Conservation (phyloP, 2,888 invertebrate genomes). For the Rhorus exstirpatorius region DNA sequence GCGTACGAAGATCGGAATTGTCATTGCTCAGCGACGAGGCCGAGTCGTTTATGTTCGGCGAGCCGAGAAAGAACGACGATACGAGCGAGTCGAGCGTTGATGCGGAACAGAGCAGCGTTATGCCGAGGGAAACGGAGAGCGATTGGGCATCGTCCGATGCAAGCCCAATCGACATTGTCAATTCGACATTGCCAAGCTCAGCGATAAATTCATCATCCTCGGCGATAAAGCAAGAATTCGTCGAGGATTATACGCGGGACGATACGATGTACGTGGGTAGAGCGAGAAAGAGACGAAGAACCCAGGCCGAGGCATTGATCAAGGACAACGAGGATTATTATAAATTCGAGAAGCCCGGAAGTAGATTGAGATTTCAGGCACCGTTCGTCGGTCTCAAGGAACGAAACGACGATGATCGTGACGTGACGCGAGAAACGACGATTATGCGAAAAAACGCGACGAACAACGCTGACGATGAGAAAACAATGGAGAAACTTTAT, state of each 20-base stretch:
- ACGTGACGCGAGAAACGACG: too few relatives aligned
- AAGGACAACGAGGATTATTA: constrained; percentile 89
- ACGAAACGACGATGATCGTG: constrained; percentile 56
- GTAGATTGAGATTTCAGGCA: constrained; percentile 86
- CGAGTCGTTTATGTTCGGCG: constrained; percentile 93
- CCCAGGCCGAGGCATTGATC: constrained; percentile 88
- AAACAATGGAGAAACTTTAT: constrained; percentile 75
- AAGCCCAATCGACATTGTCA: too few relatives aligned
- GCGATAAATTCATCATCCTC: constrained; percentile 67
- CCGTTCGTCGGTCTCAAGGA: constrained; percentile 85
- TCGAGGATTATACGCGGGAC: constrained; percentile 83
- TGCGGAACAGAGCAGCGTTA: constrained; percentile 84
- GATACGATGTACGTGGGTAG: constrained; percentile 78
- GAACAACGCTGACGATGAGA: constrained; percentile 50
- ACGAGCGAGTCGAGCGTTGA: constrained; percentile 87
- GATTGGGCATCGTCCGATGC: too few relatives aligned
- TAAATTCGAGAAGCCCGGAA: constrained; percentile 86
- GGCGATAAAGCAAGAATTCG: constrained; percentile 76
- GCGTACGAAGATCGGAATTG: constrained; percentile 91
- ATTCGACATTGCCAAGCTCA: constrained; percentile 74
- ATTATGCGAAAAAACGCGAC: constrained; percentile 74
- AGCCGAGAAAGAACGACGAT: constrained; percentile 89
- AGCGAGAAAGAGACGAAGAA: constrained; percentile 86
- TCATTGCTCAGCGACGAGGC: constrained; percentile 94
- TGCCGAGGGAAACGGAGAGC: constrained; percentile 83